Evolutionary conservation across 2,113 vertebrate genomes (phyloP).

Genomic region (Lepus europaeus): DNA sequence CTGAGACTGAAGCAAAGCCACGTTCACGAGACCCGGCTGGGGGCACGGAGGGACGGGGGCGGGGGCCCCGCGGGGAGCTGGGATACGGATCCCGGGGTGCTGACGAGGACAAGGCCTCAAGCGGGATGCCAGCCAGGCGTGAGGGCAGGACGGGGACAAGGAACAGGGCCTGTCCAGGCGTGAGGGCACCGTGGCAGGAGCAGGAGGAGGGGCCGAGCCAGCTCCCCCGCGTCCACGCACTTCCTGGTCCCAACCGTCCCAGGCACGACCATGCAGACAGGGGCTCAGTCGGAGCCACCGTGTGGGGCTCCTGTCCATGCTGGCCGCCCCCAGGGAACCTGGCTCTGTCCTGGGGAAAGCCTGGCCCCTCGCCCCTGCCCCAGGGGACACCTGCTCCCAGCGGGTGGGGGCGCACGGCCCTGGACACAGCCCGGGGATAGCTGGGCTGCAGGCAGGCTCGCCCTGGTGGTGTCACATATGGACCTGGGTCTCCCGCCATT

Average conservation of each 20-base stretch:
- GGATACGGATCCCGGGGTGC: background rate
- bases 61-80: background rate
- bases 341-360: too few species aligned
- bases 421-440: background rate
- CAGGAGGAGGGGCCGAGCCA: background rate
- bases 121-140: background rate
- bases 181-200: too few species aligned
- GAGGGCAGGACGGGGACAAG: fast-evolving
- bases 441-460: background rate
- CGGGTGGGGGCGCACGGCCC: background rate
- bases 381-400: too few species aligned
- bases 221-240: background rate
- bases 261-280: too few species aligned
- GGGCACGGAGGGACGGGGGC: fast-evolving
- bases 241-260: too few species aligned
- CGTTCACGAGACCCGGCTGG: fast-evolving
- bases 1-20: conserved; percentile 89
- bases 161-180: background rate
- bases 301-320: too few species aligned
- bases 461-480: background rate
- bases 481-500: background rate
- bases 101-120: background rate
- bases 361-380: too few species aligned
- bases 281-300: too few species aligned
- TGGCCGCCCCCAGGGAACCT: too few species aligned